phyloP scores from a whole-genome alignment of 2,113 vertebrate genomes.

The Nothobranchius furzeri region DNA sequence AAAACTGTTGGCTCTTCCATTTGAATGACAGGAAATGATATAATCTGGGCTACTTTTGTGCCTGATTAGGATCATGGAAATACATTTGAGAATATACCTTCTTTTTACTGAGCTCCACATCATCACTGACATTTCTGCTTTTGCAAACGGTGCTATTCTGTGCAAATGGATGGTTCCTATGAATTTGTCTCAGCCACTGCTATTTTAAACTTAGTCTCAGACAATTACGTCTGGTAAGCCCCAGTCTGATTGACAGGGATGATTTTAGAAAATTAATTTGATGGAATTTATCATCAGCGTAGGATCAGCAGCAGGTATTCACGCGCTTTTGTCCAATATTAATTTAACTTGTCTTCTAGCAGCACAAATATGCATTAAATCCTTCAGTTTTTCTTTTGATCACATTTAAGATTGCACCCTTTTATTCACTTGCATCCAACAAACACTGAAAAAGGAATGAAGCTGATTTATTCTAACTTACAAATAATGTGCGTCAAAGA shows the following conservation, averaged over 20 bases:
- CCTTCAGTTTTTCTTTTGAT: conserved; percentile 3
- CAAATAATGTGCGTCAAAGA: conserved; percentile 40
- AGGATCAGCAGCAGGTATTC: not conserved
- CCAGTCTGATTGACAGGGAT: not conserved
- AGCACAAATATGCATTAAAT: not conserved
- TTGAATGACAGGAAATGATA: conserved; percentile 25
- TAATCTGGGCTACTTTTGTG: conserved; percentile 1
- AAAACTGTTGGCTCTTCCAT: conserved; percentile 4
- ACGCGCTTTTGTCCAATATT: not conserved
- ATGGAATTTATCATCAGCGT: not conserved
- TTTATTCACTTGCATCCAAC: conserved; percentile 4
- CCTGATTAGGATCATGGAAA: conserved; percentile 30
- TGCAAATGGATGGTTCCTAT: not conserved
- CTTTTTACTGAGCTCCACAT: conserved; percentile 62
- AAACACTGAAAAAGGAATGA: conserved; percentile 12
- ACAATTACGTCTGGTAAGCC: not conserved
- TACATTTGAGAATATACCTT: conserved; percentile 31
- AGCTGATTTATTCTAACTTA: conserved; percentile 13
- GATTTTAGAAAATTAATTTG: conserved; percentile 1
- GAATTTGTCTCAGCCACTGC: conserved; percentile 9
- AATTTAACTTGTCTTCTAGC: not conserved
- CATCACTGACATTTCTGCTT: conserved; percentile 44
- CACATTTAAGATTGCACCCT: conserved; percentile 16
- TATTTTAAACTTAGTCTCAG: conserved; percentile 14
- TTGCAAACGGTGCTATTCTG: conserved; percentile 27